Percentiles rank a stretch among this genome's conserved stretches.
phyloP scores from a whole-genome alignment of 2,797 vertebrate species.

The Ceyx erithaca region DNA sequence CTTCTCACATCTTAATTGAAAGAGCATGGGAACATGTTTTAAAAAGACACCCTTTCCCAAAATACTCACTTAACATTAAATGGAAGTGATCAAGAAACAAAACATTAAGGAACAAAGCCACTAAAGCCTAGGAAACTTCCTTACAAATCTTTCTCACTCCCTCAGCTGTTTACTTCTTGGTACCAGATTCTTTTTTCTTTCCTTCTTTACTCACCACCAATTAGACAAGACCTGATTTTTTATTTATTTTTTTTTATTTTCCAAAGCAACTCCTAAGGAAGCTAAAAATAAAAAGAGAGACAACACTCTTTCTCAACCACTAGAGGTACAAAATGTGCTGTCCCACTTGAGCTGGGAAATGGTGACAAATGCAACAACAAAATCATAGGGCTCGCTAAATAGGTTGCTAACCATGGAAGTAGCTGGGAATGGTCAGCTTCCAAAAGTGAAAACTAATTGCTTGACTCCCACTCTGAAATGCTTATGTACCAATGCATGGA shows the following conservation, averaged over 20 bases:
- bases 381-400: too few relatives aligned
- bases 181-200: background rate
- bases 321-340: slow-evolving; percentile 12
- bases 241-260: background rate
- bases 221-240: background rate
- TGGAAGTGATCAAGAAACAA: background rate
- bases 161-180: background rate
- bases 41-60: background rate
- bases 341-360: too few relatives aligned
- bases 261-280: background rate
- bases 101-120: background rate
- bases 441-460: too few relatives aligned
- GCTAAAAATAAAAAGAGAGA: background rate
- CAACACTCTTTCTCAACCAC: background rate
- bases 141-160: background rate
- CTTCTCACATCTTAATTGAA: background rate
- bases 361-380: too few relatives aligned
- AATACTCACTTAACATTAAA: background rate
- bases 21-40: background rate
- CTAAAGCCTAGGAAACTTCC: background rate
- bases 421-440: too few relatives aligned
- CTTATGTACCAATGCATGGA: too few relatives aligned
- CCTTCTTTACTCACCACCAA: background rate
- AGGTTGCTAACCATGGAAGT: too few relatives aligned
- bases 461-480: too few relatives aligned